These are phyloP conservation scores for Orchestia grillus DNA, from an alignment of 1,140 invertebrate genomes.

Conservation along the genomic window DNA sequence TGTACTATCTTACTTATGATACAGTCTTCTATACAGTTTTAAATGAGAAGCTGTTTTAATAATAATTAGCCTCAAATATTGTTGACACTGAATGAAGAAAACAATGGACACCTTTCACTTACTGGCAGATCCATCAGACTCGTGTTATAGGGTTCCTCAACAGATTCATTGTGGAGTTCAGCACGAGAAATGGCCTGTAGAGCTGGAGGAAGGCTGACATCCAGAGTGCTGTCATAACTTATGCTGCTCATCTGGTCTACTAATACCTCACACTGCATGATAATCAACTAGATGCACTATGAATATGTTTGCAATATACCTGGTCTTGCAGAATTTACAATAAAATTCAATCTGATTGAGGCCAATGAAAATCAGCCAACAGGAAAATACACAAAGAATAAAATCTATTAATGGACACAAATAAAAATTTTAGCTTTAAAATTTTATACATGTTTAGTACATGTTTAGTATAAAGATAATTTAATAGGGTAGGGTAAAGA, in stretches of 20 bases:
- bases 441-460: background rate
- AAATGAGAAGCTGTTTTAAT: too few relatives aligned
- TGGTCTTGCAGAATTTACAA: background rate
- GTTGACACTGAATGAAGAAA: too few relatives aligned
- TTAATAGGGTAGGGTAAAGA: too few relatives aligned
- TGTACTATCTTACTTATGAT: too few relatives aligned
- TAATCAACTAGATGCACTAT: background rate
- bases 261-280: background rate
- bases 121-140: background rate
- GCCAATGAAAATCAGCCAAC: background rate
- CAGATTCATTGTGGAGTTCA: background rate
- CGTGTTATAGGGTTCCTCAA: background rate
- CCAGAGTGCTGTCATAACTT: background rate
- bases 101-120: background rate
- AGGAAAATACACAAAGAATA: background rate
- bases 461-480: background rate
- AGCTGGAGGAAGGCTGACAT: background rate
- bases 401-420: background rate
- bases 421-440: background rate
- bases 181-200: background rate
- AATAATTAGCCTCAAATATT: too few relatives aligned
- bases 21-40: too few relatives aligned
- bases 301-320: background rate
- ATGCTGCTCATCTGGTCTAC: background rate
- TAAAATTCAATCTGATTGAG: background rate